Base-by-base conservation (phyloP, 2,888 invertebrate genomes). In the Andrena haemorrhoa region DNA sequence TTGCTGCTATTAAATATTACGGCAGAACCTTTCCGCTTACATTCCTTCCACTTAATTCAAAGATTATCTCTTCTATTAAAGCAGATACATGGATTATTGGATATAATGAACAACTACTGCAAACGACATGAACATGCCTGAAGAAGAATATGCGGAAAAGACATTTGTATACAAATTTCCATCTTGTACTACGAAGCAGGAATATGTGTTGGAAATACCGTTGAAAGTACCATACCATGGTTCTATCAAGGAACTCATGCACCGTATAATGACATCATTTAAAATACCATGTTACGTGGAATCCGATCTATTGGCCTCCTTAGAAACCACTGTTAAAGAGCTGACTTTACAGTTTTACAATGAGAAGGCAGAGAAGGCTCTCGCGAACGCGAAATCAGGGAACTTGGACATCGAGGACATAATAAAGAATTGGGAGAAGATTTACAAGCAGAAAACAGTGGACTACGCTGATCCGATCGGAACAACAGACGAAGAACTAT, bases 401-500 rank as follows among this genome's bases (percentile, higher is more conserved):
- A 95, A 96, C 75, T 93, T 96, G 0, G 96, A 97, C 91, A 94
- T 97, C 0, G 98, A 98, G 89, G 96, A 96, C 31, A 95, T 97
- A 16, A 96, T 97, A 1, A 96, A 96, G 90, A 95, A 96, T 89
- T 98, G 97, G 96, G 98, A 98, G 91, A 97, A 96, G 85, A 94
- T 96, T 7, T 98, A 97, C 92, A 97, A 96, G 90, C 95, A 96
- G 91, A 98, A 98, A 94, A 96, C 98, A 10, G 95, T 97, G 63
- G 97, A 97, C 90, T 98, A 97, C 95, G 97, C 98, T 0, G 97
- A 97, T 91, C 96, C 96, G 76, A 95, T 97, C 80, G 96, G 97
- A 61, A 97, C 97, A 0, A 96, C 97, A 0, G 97, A 98, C 93
- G 97, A 98, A 92, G 97, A 98, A 94, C 95, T 97, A 53, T 98